phyloP scores from a whole-genome alignment of 2,888 invertebrate genomes.

The Eretmocerus hayati region DNA sequence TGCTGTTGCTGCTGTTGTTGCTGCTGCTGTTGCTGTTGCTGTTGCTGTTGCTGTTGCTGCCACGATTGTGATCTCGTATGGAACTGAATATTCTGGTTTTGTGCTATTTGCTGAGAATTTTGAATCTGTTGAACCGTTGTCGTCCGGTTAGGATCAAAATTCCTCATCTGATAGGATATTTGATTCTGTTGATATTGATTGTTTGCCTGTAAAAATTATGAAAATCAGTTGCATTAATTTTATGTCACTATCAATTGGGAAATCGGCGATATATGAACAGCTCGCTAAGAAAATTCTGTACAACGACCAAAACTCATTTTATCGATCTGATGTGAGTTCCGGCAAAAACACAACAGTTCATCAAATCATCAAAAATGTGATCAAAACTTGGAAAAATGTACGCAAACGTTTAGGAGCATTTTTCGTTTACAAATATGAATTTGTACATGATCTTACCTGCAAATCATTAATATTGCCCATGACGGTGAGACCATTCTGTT shows the following conservation, averaged over 20 bases:
- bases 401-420: too few relatives aligned
- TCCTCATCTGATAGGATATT: slow-evolving; percentile 36
- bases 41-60: slow-evolving; percentile 47
- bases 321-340: too few relatives aligned
- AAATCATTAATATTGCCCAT: slow-evolving; percentile 36
- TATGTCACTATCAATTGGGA: too few relatives aligned
- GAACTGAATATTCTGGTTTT: slow-evolving; percentile 34
- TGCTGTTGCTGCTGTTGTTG: slow-evolving; percentile 19
- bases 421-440: too few relatives aligned
- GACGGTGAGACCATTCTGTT: slow-evolving; percentile 32
- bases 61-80: slow-evolving; percentile 53
- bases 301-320: too few relatives aligned
- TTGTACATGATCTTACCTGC: slow-evolving; percentile 36
- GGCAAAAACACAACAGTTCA: too few relatives aligned
- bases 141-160: slow-evolving; percentile 40
- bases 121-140: slow-evolving; percentile 32
- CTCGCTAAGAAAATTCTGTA: too few relatives aligned
- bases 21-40: slow-evolving; percentile 22
- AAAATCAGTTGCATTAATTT: too few relatives aligned
- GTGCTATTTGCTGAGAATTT: slow-evolving; percentile 32
- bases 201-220: slow-evolving; percentile 36
- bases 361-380: too few relatives aligned
- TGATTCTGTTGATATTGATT: slow-evolving; percentile 38
- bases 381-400: too few relatives aligned
- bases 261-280: too few relatives aligned